phyloP scores from a whole-genome alignment of 2,888 invertebrate genomes.

The Megamerina dolium region DNA sequence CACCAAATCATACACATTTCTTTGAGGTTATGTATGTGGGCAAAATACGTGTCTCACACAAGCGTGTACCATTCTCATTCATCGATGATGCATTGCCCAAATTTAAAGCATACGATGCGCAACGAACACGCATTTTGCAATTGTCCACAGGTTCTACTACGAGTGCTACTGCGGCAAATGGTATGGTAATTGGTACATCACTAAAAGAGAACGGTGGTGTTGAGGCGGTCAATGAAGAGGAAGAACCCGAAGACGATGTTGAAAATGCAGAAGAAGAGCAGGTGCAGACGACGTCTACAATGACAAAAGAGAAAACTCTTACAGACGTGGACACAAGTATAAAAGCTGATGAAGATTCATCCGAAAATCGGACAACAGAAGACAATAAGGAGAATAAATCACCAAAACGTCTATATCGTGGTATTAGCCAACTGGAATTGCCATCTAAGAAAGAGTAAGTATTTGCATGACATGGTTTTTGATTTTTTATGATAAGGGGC shows the following conservation, averaged over 20 bases:
- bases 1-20: constrained; percentile 81
- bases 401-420: constrained; percentile 37
- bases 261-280: constrained; percentile 8
- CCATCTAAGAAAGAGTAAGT: constrained; percentile 46
- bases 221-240: not conserved
- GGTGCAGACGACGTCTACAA: constrained; percentile 18
- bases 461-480: too few relatives aligned
- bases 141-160: constrained; percentile 28
- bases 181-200: constrained; percentile 25
- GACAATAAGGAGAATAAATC: constrained; percentile 43
- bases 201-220: constrained; percentile 34
- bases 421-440: constrained; percentile 42
- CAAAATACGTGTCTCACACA: constrained; percentile 80
- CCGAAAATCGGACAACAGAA: constrained; percentile 10
- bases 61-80: constrained; percentile 74
- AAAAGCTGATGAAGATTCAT: not conserved
- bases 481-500: not conserved
- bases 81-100: constrained; percentile 87
- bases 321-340: not conserved
- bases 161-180: constrained; percentile 9
- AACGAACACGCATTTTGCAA: constrained; percentile 53
- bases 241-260: constrained; percentile 4
- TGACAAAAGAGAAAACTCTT: constrained; percentile 14
- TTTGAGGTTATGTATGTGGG: constrained; percentile 89
- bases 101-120: constrained; percentile 72